A percentile compares a stretch with the other conserved stretches of the same genome.
phyloP scores from a whole-genome alignment of 2,888 invertebrate species.

The Vesta saturnalis region DNA sequence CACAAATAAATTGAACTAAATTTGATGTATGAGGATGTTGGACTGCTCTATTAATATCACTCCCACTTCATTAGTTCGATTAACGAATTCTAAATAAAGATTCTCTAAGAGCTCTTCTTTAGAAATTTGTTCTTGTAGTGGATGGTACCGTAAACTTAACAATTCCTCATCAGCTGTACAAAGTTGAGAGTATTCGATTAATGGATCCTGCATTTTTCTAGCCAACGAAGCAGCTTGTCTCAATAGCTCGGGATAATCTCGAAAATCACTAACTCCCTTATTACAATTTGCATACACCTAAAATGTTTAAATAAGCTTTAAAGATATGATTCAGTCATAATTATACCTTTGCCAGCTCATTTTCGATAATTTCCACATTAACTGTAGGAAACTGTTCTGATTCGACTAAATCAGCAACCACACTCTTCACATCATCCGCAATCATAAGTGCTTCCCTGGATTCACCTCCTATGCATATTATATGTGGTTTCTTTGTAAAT shows the following conservation, averaged over 20 bases:
- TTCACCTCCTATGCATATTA: slow-evolving; percentile 84
- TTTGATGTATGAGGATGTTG: slow-evolving; percentile 88
- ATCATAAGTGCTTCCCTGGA: slow-evolving; percentile 87
- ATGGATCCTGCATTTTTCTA: slow-evolving; percentile 92
- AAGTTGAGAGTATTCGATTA: slow-evolving; percentile 95
- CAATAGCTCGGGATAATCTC: slow-evolving; percentile 91
- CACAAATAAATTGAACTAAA: slow-evolving; percentile 96
- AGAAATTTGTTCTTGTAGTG: slow-evolving; percentile 80
- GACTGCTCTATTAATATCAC: slow-evolving; percentile 96
- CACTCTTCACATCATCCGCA: slow-evolving; percentile 78
- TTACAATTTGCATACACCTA: slow-evolving; percentile 89
- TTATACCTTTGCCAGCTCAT: slow-evolving; percentile 81
- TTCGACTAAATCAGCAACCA: slow-evolving; percentile 78
- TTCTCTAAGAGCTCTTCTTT: slow-evolving; percentile 90
- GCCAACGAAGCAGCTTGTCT: slow-evolving; percentile 95
- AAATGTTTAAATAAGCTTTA: neutral
- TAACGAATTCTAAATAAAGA: slow-evolving; percentile 90
- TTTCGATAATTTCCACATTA: slow-evolving; percentile 91
- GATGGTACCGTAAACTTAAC: slow-evolving; percentile 91
- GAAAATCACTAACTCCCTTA: slow-evolving; percentile 85
- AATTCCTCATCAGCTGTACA: slow-evolving; percentile 98
- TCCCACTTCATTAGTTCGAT: slow-evolving; percentile 97
- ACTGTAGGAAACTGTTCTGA: slow-evolving; percentile 89
- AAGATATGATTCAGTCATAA: neutral
- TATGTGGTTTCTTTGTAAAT: slow-evolving; percentile 90